Evolutionary conservation across 2,888 invertebrate species (phyloP), one percentile per base, ranked within the genome.

Genomic region (Pristionchus fissidentatus): DNA sequence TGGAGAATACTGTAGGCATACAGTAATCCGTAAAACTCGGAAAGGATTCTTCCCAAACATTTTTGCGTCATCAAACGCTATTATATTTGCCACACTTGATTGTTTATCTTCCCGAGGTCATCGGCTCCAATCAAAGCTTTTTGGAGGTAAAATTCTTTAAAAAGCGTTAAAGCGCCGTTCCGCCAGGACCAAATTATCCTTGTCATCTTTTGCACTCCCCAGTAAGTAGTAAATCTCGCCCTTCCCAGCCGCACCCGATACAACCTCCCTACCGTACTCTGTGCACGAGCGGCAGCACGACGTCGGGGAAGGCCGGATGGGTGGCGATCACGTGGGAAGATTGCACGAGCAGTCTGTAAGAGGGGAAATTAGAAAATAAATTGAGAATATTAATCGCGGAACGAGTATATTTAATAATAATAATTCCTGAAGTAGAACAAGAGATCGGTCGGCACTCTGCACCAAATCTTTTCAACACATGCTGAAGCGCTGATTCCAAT

Each of bases 221-320:
- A 26, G 8, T 8, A 60, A 60, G 62, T 8, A 15, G 4, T 35
- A 70, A 70, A 38, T 38, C 3, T 70, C 70, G 41, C 19, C 38
- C 41, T 38, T 5, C 35, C 10, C 26, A 19, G 7, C 22, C 7
- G 26, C 70, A 77, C 52, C 49, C 29, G 10, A 15, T 35, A n/a
- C 52, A 55, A 52, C 41, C 5, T 77, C 22, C 46, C 57, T 73
- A 83, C 70, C 52, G 70, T 60, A 89, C 89, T 46, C 85, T 70
- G 75, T 87, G 85, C 41, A 85, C 81, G 57, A 90, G 83, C 10
- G 91, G 90, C 43, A 86, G 62, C n/a, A 87, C 73, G 26, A 91
- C 85, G 77, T 90, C 90, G 10, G 88, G 86, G 83, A 90, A 91
- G 3, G 88, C 89, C 10, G 88, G 87, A n/a, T 88, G 87, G 35